Evolutionary conservation across 2,113 vertebrate species (phyloP).

Genomic region (Mola mola): DNA sequence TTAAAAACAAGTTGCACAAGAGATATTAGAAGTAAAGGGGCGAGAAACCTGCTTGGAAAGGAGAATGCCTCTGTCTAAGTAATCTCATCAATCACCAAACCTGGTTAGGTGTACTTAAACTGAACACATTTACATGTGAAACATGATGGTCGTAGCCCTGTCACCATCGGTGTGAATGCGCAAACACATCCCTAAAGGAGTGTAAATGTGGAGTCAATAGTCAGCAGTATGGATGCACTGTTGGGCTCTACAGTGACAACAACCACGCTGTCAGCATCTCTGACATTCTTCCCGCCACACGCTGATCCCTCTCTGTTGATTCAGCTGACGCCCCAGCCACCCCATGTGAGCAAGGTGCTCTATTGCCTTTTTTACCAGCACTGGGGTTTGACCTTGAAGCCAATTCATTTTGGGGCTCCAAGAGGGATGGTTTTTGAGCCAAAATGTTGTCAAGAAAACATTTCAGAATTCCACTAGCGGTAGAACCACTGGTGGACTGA

Average conservation of each 20-base stretch:
- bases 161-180: constrained; percentile 54
- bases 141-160: constrained; percentile 1
- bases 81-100: neutral
- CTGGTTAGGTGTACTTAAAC: neutral
- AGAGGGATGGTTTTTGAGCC: neutral
- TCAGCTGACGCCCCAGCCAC: constrained; percentile 67
- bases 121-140: constrained; percentile 12
- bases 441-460: constrained; percentile 25
- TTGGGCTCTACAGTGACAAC: constrained; percentile 23
- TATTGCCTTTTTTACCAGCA: constrained; percentile 39
- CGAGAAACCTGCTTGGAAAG: too few relatives aligned
- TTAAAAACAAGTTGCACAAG: too few relatives aligned
- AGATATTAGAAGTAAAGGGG: too few relatives aligned
- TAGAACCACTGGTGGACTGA: too few relatives aligned
- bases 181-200: constrained; percentile 49
- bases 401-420: constrained; percentile 59
- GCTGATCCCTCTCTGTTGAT: constrained; percentile 78
- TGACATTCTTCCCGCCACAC: constrained; percentile 58
- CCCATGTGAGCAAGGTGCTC: constrained; percentile 60
- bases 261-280: constrained; percentile 54
- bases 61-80: too few relatives aligned
- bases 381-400: constrained; percentile 73
- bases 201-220: constrained; percentile 64
- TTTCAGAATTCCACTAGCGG: too few relatives aligned
- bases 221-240: constrained; percentile 36